Evolutionary conservation across 2,888 invertebrate species (phyloP), one percentile per base, ranked within the genome.

Genomic region (Myathropa florea): DNA sequence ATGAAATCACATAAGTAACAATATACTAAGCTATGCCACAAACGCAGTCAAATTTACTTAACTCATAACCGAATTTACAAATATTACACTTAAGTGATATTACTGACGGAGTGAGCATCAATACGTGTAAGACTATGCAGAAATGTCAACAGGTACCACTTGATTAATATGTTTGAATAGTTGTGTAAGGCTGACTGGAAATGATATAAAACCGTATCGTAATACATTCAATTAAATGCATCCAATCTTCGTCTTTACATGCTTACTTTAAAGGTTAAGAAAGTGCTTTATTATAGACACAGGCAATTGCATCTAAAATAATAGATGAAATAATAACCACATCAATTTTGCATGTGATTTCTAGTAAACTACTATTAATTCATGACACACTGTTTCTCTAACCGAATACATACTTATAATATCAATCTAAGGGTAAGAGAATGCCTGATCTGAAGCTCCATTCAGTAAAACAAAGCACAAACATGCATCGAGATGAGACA

Each of bases 401-500:
- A 46, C 46, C 46, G 46, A 46, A 46, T 18, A n/a, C 46, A 0
- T 4, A 46, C 46, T 46, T 46, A 60, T 26, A 26, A 28, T 28
- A 28, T 60, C 60, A 60, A 26, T 24, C 60, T n/a, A 26, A 24
- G 6, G 14, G 26, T 26, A 60, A 26, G 60, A 46, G 46, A 46
- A 18, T 28, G 55, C 59, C 63, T 33, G 39, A 18, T 57, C 57
- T 39, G 36, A 63, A 64, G 73, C 39, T 81, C 68, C 63, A 75
- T 75, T 81, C 73, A 81, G 73, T 81, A 71, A 75, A 75, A 81
- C 75, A 75, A 64, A 46, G 9, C 46, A 18, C 46, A 46, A 18
- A 18, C 46, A 75, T 63, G 68, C 14, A 80, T 75, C 61, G 67
- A 73, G 55, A 73, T 30, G 73, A 65, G 65, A 81, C 73, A 73